Base-by-base conservation (phyloP, 2,797 vertebrate genomes). In the Myotis vivesi region DNA sequence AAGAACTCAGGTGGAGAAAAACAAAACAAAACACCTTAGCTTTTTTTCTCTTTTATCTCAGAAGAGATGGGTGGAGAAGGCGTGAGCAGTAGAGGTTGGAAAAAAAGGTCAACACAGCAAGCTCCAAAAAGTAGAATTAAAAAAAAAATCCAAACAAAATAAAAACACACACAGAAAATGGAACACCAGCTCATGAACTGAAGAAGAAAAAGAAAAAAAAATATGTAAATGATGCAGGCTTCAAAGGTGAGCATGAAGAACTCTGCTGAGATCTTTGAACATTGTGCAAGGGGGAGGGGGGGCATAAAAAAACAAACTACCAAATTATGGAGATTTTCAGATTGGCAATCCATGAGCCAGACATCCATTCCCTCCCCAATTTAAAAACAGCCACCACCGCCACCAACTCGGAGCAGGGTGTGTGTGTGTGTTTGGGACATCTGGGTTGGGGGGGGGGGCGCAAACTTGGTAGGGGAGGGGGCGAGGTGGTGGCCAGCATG, bases 221-320 rank as follows among this genome's bases (percentile, higher is more conserved):
- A 98, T 93, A 98, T 95, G 96, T 97, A 96, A 95, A 89, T 98
- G 98, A 98, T 98, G 98, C 98, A 97, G 98, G 98, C 98, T 98
- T 99, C 97, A 98, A 96, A 98, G 98, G 98, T 98, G 98, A 98
- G 97, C 96, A 98, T 98, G 96, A 98, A 98, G 98, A 98, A 97
- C 93, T 96, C 97, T 97, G 98, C 97, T 96, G 98, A 96, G 97
- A 97, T 96, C 79, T 97, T 96, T 98, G 92, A 97, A 96, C 91
- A 83, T 44, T 87, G 94, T 97, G 97, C 69, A 96, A 98, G 97
- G 28, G 17, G 0, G 57, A 15, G 17, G 17, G 10, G 66, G 75
- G 20, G 28, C 62, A 20, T 23, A 68, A 84, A 97, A 96, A 77
- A 90, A 95, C 80, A 91, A 97, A 82, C 97, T 90, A 96, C 83